A percentile compares a stretch with the other conserved stretches of the same genome.
Conservation (phyloP, 1,140 invertebrate species). For the Lordiphosa clarofinis region DNA sequence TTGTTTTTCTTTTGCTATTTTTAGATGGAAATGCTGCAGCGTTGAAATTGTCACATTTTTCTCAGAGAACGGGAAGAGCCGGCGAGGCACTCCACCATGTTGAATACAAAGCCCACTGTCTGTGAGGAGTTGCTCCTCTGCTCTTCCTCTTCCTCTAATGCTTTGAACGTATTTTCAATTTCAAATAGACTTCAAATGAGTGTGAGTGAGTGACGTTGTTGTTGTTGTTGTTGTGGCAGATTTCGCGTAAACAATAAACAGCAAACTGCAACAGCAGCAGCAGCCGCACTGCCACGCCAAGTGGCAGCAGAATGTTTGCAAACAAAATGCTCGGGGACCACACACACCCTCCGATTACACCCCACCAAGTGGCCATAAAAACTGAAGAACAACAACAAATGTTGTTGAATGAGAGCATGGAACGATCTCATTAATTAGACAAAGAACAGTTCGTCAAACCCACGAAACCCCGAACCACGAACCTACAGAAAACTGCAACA, state of each 20-base stretch:
- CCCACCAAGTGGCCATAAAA: conserved; percentile 35
- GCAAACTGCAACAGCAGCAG: conserved; percentile 20
- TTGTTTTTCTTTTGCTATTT: conserved; percentile 28
- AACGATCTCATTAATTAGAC: too few species aligned
- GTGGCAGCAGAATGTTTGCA: conserved; percentile 49
- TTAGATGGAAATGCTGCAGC: too few species aligned
- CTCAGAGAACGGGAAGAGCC: too few species aligned
- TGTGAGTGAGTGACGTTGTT: conserved; percentile 57
- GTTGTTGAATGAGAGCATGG: too few species aligned
- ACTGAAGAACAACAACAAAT: conserved; percentile 5
- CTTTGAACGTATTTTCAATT: conserved; percentile 27
- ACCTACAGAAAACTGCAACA: too few species aligned
- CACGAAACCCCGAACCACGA: too few species aligned
- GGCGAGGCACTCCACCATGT: too few species aligned
- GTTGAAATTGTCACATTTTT: too few species aligned
- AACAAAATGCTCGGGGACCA: conserved; percentile 20
- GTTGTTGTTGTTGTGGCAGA: conserved; percentile 36
- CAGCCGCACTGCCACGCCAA: conserved; percentile 1
- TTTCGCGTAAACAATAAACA: conserved; percentile 61
- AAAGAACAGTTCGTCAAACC: too few species aligned
- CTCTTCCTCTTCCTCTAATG: too few species aligned
- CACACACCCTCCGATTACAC: background rate
- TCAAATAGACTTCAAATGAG: conserved; percentile 38
- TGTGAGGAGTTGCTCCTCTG: too few species aligned
- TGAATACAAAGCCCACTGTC: too few species aligned